A percentile compares a stretch with the other conserved stretches of the same genome.
Evolutionary conservation across 1,140 invertebrate species (phyloP).

Genomic region (Trissolcus basalis): DNA sequence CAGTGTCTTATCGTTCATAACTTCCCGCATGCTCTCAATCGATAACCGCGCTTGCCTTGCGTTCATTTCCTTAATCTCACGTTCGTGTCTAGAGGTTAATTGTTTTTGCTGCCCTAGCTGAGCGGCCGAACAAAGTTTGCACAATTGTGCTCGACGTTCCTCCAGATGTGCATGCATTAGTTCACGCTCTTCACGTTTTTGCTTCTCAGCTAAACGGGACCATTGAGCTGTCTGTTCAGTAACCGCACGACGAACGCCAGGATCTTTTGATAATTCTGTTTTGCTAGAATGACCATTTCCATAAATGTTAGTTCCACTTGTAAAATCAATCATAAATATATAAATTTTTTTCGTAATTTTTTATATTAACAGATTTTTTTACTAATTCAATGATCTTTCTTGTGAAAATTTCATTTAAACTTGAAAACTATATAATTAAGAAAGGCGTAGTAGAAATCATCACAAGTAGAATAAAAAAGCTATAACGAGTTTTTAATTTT

Average conservation of each 20-base stretch:
- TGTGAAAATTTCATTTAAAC: too few species aligned
- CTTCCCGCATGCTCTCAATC: conserved; percentile 97
- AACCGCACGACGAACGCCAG: conserved; percentile 86
- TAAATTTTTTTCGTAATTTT: too few species aligned
- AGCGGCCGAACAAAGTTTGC: conserved; percentile 89
- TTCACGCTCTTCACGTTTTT: conserved; percentile 94
- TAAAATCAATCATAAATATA: too few species aligned
- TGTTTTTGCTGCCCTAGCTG: conserved; percentile 94
- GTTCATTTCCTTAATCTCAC: conserved; percentile 98
- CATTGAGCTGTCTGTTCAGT: conserved; percentile 94
- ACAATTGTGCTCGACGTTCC: conserved; percentile 90
- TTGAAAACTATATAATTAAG: too few species aligned
- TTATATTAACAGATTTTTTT: too few species aligned
- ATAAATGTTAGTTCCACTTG: not conserved
- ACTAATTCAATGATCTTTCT: too few species aligned
- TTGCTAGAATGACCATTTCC: conserved; percentile 78
- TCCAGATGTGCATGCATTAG: conserved; percentile 87
- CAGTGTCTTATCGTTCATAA: conserved; percentile 95
- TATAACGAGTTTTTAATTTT: too few species aligned
- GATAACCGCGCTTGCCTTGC: conserved; percentile 95
- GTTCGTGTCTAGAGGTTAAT: conserved; percentile 91
- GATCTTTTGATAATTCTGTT: conserved; percentile 86
- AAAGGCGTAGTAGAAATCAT: too few species aligned
- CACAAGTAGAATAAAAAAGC: too few species aligned
- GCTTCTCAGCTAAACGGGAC: conserved; percentile 91